These are phyloP conservation scores for Caenorhabditis plicata DNA, from an alignment of 2,888 invertebrate genomes.

Conservation along the genomic window DNA sequence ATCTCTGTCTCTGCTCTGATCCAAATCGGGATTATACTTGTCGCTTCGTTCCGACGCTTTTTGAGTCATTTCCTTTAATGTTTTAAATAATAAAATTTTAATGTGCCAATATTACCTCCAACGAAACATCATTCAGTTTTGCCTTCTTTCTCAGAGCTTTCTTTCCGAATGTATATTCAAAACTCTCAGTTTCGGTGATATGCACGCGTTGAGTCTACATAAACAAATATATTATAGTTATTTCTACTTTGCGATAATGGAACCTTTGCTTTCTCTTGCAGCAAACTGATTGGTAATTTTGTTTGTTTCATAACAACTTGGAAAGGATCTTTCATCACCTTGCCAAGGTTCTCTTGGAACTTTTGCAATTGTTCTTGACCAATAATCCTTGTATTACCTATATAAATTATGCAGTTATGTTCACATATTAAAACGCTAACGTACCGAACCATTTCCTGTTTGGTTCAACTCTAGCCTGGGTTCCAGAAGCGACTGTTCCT, in stretches of 20 bases:
- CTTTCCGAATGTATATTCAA: constrained; percentile 89
- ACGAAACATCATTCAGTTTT: constrained; percentile 74
- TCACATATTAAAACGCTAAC: constrained; percentile 18
- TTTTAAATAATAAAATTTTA: neutral
- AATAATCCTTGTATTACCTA: constrained; percentile 87
- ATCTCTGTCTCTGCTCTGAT: constrained; percentile 72
- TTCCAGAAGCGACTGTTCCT: constrained; percentile 82
- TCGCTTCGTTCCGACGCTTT: constrained; percentile 76
- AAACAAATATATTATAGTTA: constrained; percentile 5
- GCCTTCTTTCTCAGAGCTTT: constrained; percentile 89
- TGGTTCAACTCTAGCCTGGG: constrained; percentile 90
- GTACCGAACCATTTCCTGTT: constrained; percentile 95
- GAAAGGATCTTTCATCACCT: constrained; percentile 91
- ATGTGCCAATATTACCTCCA: constrained; percentile 72
- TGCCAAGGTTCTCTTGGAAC: constrained; percentile 86
- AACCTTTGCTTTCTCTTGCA: constrained; percentile 81
- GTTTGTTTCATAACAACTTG: constrained; percentile 96
- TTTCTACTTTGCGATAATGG: constrained; percentile 4
- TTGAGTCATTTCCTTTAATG: constrained; percentile 72
- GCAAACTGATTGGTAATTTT: constrained; percentile 85
- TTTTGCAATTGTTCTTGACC: constrained; percentile 76
- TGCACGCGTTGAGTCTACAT: constrained; percentile 87
- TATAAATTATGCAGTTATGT: neutral
- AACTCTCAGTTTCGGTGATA: constrained; percentile 90
- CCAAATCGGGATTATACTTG: constrained; percentile 79